Evolutionary conservation across 2,888 invertebrate species (phyloP).

Genomic region (Antheraea yamamai): DNA sequence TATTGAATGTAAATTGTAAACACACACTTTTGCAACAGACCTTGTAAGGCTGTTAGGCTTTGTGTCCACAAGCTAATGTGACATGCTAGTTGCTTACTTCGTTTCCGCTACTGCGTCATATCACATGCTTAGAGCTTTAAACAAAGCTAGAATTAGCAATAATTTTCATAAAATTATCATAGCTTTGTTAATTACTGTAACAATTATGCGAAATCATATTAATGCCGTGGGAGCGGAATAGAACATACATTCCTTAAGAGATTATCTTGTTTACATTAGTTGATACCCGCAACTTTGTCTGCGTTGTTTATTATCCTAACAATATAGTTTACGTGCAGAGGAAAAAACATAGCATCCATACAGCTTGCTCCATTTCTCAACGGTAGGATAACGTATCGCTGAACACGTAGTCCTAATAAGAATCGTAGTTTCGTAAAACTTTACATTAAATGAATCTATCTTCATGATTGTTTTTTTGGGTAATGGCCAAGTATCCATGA

Average conservation of each 20-base stretch:
- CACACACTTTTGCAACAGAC: slow-evolving; percentile 30
- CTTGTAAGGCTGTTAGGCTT: slow-evolving; percentile 28
- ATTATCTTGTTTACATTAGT: too few relatives aligned
- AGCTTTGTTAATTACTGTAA: neutral
- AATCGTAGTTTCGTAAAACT: too few relatives aligned
- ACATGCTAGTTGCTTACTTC: slow-evolving; percentile 10
- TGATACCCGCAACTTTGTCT: too few relatives aligned
- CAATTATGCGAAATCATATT: neutral
- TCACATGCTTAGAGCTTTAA: neutral
- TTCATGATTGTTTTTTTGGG: too few relatives aligned
- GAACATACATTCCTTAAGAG: neutral
- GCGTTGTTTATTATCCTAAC: too few relatives aligned
- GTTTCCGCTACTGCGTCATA: slow-evolving; percentile 7
- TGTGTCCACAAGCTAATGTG: slow-evolving; percentile 28
- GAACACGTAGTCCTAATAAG: too few relatives aligned
- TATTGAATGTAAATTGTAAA: slow-evolving; percentile 49
- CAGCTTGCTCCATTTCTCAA: too few relatives aligned
- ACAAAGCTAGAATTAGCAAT: slow-evolving; percentile 2
- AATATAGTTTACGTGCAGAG: too few relatives aligned
- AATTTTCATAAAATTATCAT: slow-evolving; percentile 1
- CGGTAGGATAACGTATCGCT: too few relatives aligned
- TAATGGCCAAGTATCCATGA: too few relatives aligned
- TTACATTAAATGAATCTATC: too few relatives aligned
- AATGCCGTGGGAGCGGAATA: neutral
- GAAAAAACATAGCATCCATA: too few relatives aligned